Evolutionary conservation across 2,797 vertebrate genomes (phyloP).

Genomic region (Hyperoplus immaculatus): DNA sequence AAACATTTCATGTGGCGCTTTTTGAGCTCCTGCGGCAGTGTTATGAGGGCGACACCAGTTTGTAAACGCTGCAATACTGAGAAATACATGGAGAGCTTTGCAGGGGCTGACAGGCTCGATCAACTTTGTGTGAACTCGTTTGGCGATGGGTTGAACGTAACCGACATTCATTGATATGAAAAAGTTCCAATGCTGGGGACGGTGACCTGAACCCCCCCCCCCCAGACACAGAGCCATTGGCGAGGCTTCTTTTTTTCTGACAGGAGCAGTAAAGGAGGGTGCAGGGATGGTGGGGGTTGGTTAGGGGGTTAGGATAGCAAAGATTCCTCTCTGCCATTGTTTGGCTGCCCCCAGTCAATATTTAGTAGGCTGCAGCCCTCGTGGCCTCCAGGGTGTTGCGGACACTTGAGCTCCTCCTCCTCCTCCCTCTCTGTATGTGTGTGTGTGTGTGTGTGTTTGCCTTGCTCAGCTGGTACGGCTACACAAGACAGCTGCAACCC

Average conservation of each 20-base stretch:
- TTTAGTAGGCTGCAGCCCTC: conserved; percentile 62
- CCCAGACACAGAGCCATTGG: conserved; percentile 13
- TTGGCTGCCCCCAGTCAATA: conserved; percentile 60
- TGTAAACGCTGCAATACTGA: too few species aligned
- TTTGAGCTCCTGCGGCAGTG: too few species aligned
- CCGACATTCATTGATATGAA: too few species aligned
- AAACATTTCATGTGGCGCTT: too few species aligned
- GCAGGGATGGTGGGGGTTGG: neutral
- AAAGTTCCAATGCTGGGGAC: too few species aligned
- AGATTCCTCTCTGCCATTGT: conserved; percentile 64
- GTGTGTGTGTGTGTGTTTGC: conserved; percentile 53
- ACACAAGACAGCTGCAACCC: conserved; percentile 81
- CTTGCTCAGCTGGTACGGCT: conserved; percentile 76
- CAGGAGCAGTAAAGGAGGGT: conserved; percentile 6
- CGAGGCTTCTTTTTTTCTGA: conserved; percentile 36
- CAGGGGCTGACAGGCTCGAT: too few species aligned
- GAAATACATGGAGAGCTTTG: too few species aligned
- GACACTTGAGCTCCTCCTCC: conserved; percentile 76
- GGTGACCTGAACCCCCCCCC: too few species aligned
- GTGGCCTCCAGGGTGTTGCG: conserved; percentile 54
- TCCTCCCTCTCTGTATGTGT: neutral
- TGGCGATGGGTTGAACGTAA: too few species aligned
- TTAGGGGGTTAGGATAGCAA: conserved; percentile 22
- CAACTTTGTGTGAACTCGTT: too few species aligned
- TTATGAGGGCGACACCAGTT: too few species aligned